Evolutionary conservation across 2,797 vertebrate species (phyloP).

Genomic region (Oceanodroma leucorhoa): DNA sequence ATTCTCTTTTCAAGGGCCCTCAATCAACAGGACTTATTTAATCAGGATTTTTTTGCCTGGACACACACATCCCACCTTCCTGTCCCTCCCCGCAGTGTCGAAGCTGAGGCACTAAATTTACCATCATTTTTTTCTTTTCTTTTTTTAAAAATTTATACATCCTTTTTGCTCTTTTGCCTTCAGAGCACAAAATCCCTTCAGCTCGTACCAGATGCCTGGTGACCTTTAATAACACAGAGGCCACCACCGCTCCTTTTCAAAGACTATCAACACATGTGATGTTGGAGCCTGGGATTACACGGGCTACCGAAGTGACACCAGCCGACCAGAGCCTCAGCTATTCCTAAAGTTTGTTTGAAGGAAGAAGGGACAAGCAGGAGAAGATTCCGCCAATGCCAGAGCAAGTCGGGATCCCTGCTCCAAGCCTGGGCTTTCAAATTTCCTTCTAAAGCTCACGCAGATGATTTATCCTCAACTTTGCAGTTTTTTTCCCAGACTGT

Average conservation of each 20-base stretch:
- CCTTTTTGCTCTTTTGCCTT: neutral
- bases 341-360: neutral
- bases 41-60: neutral
- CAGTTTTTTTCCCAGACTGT: slow-evolving; percentile 35
- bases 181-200: slow-evolving; percentile 25
- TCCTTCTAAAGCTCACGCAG: slow-evolving; percentile 18
- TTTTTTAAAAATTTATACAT: neutral
- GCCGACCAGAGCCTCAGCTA: slow-evolving; percentile 1
- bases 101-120: neutral
- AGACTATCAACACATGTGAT: slow-evolving; percentile 42
- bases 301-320: neutral
- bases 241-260: neutral
- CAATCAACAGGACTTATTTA: neutral
- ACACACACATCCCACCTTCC: neutral
- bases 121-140: neutral
- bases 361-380: neutral
- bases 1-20: neutral
- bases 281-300: slow-evolving; percentile 35
- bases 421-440: neutral
- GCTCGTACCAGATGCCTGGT: neutral
- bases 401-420: neutral
- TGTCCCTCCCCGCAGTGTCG: neutral
- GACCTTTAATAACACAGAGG: slow-evolving; percentile 40
- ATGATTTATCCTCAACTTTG: slow-evolving; percentile 19
- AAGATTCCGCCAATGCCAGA: neutral